phyloP scores from a whole-genome alignment of 2,888 invertebrate species.

The Acanthosepion lycidas region DNA sequence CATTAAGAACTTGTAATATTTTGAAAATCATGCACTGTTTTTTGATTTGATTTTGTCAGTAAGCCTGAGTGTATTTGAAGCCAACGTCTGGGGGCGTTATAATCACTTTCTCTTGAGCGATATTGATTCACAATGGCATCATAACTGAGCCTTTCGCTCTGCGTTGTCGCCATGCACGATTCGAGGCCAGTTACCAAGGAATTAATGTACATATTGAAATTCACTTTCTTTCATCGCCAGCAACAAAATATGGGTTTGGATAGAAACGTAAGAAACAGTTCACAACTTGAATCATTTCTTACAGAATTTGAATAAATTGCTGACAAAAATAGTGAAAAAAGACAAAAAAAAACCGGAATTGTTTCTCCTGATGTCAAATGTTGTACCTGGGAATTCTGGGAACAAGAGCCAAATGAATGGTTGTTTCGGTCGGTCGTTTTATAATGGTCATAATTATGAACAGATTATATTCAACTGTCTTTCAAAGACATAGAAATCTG shows the following conservation, averaged over 20 bases:
- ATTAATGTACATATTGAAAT: not conserved
- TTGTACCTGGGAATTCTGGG: no score
- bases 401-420: no score
- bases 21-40: not conserved
- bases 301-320: not conserved
- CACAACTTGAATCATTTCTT: not conserved
- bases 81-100: not conserved
- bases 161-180: not conserved
- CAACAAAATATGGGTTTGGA: not conserved
- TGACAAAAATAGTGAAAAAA: not conserved
- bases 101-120: not conserved
- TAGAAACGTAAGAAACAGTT: not conserved
- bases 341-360: no score
- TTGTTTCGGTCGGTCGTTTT: no score
- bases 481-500: no score
- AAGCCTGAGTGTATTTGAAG: no score
- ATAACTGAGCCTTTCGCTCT: not conserved
- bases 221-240: not conserved
- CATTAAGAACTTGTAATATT: not conserved
- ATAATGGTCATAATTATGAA: no score
- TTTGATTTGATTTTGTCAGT: not conserved
- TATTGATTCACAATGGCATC: not conserved
- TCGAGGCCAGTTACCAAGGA: not conserved
- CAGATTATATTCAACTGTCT: no score
- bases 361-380: no score